A percentile compares a stretch with the other conserved stretches of the same genome.
phyloP scores from a whole-genome alignment of 1,140 invertebrate species.

The Brachionus manjavacas region DNA sequence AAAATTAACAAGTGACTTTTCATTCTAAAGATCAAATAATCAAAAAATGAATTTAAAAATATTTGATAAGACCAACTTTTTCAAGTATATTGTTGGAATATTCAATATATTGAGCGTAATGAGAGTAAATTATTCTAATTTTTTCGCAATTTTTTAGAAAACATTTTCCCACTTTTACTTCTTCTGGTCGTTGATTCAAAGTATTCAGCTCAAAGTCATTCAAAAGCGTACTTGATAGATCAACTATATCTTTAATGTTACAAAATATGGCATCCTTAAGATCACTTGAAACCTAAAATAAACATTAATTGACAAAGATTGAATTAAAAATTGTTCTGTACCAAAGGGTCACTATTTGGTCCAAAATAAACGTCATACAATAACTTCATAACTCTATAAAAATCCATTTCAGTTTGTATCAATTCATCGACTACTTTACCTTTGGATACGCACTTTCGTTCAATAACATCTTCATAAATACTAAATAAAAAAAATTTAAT shows the following conservation, averaged over 20 bases:
- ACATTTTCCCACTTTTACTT: constrained; percentile 12
- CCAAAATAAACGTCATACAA: constrained; percentile 20
- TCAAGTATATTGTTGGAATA: constrained; percentile 1
- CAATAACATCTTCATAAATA: neutral
- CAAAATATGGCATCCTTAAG: constrained; percentile 28
- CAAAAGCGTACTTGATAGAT: neutral
- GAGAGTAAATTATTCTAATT: neutral
- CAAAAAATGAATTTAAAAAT: neutral
- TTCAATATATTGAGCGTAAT: constrained; percentile 40
- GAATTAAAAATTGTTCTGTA: neutral
- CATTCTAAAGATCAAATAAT: constrained; percentile 6
- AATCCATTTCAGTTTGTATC: constrained; percentile 41
- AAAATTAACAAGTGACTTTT: neutral
- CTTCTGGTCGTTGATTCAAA: constrained; percentile 15
- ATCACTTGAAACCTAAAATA: neutral
- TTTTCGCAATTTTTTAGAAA: constrained; percentile 23
- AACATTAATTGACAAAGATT: neutral
- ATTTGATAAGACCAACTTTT: neutral
- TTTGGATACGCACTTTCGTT: neutral
- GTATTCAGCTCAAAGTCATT: constrained; percentile 35
- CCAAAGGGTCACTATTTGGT: neutral
- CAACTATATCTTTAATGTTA: constrained; percentile 29
- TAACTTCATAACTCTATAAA: constrained; percentile 31
- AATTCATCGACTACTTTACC: constrained; percentile 35
- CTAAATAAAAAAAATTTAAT: neutral